Evolutionary conservation across 2,797 vertebrate species (phyloP).

Genomic region (Aeoliscus strigatus): DNA sequence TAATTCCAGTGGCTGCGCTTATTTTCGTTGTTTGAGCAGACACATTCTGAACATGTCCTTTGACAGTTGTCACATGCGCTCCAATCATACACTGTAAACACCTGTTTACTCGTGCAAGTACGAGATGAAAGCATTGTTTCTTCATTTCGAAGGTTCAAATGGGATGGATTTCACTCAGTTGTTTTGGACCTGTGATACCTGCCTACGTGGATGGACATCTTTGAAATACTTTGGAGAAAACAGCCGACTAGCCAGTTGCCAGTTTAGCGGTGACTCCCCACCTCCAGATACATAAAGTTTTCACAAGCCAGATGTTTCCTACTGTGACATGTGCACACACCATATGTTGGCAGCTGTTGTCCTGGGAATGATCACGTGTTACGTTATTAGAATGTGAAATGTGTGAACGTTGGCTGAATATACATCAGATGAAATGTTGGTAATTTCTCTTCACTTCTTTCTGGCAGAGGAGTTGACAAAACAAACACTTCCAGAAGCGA

Average conservation of each 20-base stretch:
- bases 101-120: too few relatives aligned
- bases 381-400: conserved; percentile 21
- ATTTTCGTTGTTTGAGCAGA: conserved; percentile 12
- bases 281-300: conserved; percentile 2
- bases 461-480: neutral
- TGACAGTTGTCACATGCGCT: too few relatives aligned
- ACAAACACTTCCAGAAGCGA: conserved; percentile 3
- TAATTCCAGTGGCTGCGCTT: conserved; percentile 12
- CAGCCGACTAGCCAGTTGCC: too few relatives aligned
- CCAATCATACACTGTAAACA: conserved; percentile 1
- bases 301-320: conserved; percentile 49
- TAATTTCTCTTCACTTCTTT: too few relatives aligned
- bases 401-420: conserved; percentile 6
- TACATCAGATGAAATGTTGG: neutral
- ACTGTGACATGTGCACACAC: conserved; percentile 44
- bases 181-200: too few relatives aligned
- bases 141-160: too few relatives aligned
- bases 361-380: conserved; percentile 20
- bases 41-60: conserved; percentile 21
- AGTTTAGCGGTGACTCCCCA: neutral
- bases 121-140: too few relatives aligned
- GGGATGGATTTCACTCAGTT: too few relatives aligned
- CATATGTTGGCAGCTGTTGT: conserved; percentile 22
- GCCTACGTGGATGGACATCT: too few relatives aligned
- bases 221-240: too few relatives aligned